A percentile compares a stretch with the other conserved stretches of the same genome.
Conservation (phyloP, 2,888 invertebrate species). For the Caenorhabditis sp. region DNA sequence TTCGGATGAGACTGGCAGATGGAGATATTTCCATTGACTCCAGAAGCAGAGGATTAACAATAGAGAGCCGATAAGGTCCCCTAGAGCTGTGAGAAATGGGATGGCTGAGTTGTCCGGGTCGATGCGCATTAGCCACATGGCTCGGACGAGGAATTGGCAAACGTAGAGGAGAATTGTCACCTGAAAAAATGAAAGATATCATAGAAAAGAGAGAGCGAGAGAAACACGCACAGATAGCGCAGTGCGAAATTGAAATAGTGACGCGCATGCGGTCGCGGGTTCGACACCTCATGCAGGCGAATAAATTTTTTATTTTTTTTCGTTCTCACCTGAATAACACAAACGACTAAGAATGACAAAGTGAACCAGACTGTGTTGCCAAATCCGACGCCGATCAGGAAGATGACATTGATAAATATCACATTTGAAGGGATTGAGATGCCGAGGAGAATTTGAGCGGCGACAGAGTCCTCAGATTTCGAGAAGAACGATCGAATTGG, state of each 20-base stretch:
- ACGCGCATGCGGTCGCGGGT: too few relatives aligned
- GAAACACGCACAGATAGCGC: too few relatives aligned
- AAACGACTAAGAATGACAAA: slow-evolving; percentile 39
- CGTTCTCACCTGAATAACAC: slow-evolving; percentile 46
- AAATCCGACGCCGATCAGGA: slow-evolving; percentile 47
- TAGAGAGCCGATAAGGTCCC: slow-evolving; percentile 53
- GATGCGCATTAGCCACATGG: slow-evolving; percentile 59
- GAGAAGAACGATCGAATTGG: slow-evolving; percentile 43
- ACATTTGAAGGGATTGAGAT: slow-evolving; percentile 60
- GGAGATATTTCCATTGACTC: slow-evolving; percentile 31
- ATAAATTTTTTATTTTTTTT: too few relatives aligned
- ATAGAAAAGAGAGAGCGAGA: too few relatives aligned
- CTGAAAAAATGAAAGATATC: slow-evolving; percentile 30
- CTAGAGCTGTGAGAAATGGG: slow-evolving; percentile 64
- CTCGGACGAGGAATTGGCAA: slow-evolving; percentile 61
- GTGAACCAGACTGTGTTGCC: slow-evolving; percentile 46
- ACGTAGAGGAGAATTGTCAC: slow-evolving; percentile 62
- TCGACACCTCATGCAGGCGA: too few relatives aligned
- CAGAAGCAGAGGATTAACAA: slow-evolving; percentile 43
- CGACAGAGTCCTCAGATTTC: slow-evolving; percentile 54
- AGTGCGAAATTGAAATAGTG: too few relatives aligned
- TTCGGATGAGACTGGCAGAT: slow-evolving; percentile 33
- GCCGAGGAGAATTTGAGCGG: slow-evolving; percentile 53
- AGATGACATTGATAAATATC: slow-evolving; percentile 58
- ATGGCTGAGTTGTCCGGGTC: slow-evolving; percentile 68